Evolutionary conservation across 2,888 invertebrate genomes (phyloP).

Genomic region (Chrysina gloriosa): DNA sequence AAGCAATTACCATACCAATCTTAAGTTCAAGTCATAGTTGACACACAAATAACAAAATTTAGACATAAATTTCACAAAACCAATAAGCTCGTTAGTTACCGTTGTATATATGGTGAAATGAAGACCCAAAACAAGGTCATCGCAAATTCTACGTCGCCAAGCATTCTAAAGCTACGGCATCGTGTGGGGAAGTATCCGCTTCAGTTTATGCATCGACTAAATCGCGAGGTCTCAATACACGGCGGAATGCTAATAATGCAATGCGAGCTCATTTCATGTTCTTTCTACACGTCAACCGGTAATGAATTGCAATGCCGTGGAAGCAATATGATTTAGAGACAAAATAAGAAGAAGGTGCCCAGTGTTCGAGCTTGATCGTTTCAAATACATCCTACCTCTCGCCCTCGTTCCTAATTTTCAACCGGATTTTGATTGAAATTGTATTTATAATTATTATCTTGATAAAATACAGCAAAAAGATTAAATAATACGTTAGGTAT

Average conservation of each 20-base stretch:
- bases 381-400: constrained; percentile 20
- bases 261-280: constrained; percentile 28
- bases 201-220: constrained; percentile 22
- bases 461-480: too few species aligned
- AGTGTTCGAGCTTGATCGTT: constrained; percentile 17
- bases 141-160: constrained; percentile 29
- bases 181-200: constrained; percentile 21
- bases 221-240: constrained; percentile 20
- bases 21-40: too few species aligned
- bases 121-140: constrained; percentile 26
- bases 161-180: constrained; percentile 23
- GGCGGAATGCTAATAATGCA: constrained; percentile 31
- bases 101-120: constrained; percentile 22
- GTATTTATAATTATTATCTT: constrained; percentile 8
- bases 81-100: constrained; percentile 7
- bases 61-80: neutral
- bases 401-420: constrained; percentile 16
- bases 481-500: too few species aligned
- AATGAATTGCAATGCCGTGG: constrained; percentile 29
- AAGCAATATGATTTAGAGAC: constrained; percentile 30
- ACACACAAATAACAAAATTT: neutral
- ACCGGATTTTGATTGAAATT: neutral
- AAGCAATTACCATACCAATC: too few species aligned
- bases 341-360: constrained; percentile 18
- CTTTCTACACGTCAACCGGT: constrained; percentile 28